Evolutionary conservation across 1,140 invertebrate genomes (phyloP), one percentile per base, ranked within the genome.

Genomic region (Chelonus insularis): DNA sequence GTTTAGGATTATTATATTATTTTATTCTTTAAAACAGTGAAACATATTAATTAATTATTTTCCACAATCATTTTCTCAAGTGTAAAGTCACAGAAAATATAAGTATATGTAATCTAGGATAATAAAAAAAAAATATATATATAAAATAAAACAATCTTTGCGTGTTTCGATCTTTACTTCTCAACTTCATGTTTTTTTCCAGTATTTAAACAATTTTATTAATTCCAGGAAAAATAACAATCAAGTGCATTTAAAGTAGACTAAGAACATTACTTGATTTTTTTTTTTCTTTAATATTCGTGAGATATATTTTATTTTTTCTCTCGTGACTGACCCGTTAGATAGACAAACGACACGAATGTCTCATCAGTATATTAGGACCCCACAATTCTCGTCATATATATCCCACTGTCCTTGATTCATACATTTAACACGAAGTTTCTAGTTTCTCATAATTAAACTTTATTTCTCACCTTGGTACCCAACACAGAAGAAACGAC

Each of bases 381-480:
- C 8, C 57, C 21, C 11, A 54, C 54, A 63, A 64, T 58, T 68
- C 63, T 65, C 61, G 62, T 36, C 63, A 67, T 71, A 29, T 57
- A 64, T 66, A 64, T 68, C 66, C 64, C 68, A 66, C 63, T 57
- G 56, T 57, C 50, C 47, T 48, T 41, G 4, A 47, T 47, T 25
- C 41, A 57, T 48, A 43, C 39, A 29, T 65, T 72, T 66, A 65
- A 63, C 69, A 69, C 68, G 66, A 69, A 62, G 64, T 61, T 61
- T 69, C 66, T 59, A 64, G 59, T 72, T 71, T 70, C 32, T 60
- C 68, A 72, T 73, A 76, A 76, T 76, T 73, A 76, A 73, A 73
- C 68, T 66, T 72, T 69, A 71, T 73, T 74, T 73, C 68, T 73
- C 71, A 72, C 68, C 69, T 72, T 36, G 6, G 36, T 12, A 11